phyloP scores from a whole-genome alignment of 1,140 invertebrate genomes.

The Scaptomyza montana region DNA sequence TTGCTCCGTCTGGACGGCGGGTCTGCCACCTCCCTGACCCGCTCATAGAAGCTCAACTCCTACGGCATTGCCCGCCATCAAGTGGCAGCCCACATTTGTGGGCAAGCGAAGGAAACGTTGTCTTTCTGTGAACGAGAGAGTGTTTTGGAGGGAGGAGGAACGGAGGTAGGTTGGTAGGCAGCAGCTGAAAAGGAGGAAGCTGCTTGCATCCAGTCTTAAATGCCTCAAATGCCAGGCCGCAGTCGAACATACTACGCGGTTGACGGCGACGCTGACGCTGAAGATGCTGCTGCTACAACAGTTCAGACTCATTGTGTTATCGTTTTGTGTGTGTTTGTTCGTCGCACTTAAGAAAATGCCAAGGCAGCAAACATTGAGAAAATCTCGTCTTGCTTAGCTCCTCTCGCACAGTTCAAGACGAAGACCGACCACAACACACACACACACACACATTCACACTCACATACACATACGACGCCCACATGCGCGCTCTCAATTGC shows the following conservation, averaged over 20 bases:
- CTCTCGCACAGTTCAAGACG: slow-evolving; percentile 35
- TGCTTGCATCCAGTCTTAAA: not conserved
- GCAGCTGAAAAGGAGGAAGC: not conserved
- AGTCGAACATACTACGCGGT: slow-evolving; percentile 65
- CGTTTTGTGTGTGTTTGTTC: slow-evolving; percentile 28
- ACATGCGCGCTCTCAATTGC: slow-evolving; percentile 52
- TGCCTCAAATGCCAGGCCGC: slow-evolving; percentile 57
- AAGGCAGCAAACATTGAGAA: slow-evolving; percentile 40
- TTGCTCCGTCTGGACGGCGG: slow-evolving; percentile 41
- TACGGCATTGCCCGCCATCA: slow-evolving; percentile 69
- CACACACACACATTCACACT: slow-evolving; percentile 4
- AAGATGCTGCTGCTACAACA: slow-evolving; percentile 22
- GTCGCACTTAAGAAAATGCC: slow-evolving; percentile 62
- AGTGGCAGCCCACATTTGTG: slow-evolving; percentile 79
- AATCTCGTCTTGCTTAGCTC: slow-evolving; percentile 27
- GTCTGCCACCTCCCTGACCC: not conserved
- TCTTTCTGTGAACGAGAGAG: not conserved
- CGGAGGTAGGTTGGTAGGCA: no score
- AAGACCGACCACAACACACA: slow-evolving; percentile 33
- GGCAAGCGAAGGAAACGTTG: slow-evolving; percentile 36
- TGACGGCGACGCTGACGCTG: slow-evolving; percentile 44
- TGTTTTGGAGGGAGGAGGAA: not conserved
- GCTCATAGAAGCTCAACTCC: slow-evolving; percentile 5
- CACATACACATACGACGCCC: slow-evolving; percentile 37
- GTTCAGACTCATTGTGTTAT: slow-evolving; percentile 29